These are phyloP conservation scores for Nipponacmea schrenckii DNA, from an alignment of 2,888 invertebrate species.

Conservation along the genomic window DNA sequence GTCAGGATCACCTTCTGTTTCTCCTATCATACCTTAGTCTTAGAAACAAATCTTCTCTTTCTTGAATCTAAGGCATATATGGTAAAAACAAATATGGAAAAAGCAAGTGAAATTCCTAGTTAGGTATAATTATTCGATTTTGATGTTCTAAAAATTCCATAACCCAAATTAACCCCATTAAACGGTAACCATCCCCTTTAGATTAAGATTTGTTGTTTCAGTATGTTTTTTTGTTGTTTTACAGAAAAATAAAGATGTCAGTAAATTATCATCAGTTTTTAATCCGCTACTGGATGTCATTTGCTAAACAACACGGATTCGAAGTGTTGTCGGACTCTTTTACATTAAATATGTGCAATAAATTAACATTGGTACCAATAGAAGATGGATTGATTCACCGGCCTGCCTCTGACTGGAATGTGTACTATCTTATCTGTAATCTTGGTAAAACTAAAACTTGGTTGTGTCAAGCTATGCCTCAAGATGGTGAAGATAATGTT, in stretches of 20 bases:
- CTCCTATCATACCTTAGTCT: no score
- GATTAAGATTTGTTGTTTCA: no score
- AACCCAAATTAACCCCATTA: no score
- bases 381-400: constrained; percentile 86
- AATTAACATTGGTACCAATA: constrained; percentile 77
- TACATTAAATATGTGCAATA: constrained; percentile 53
- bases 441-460: constrained; percentile 73
- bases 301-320: constrained; percentile 87
- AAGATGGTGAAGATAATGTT: constrained; percentile 13
- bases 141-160: no score
- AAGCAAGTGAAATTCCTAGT: no score
- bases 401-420: constrained; percentile 89
- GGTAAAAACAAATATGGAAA: no score
- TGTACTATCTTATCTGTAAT: constrained; percentile 93
- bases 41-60: no score
- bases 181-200: no score
- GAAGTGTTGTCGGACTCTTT: constrained; percentile 60
- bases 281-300: constrained; percentile 97
- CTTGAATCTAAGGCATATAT: no score
- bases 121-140: no score
- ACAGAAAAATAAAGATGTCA: constrained; percentile 83
- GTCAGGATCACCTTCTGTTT: no score
- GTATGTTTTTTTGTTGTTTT: not conserved
- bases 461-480: constrained; percentile 48
- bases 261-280: constrained; percentile 84